Percentiles rank a stretch among this genome's conserved stretches.
phyloP scores from a whole-genome alignment of 2,113 vertebrate species.

The Propithecus coquereli region DNA sequence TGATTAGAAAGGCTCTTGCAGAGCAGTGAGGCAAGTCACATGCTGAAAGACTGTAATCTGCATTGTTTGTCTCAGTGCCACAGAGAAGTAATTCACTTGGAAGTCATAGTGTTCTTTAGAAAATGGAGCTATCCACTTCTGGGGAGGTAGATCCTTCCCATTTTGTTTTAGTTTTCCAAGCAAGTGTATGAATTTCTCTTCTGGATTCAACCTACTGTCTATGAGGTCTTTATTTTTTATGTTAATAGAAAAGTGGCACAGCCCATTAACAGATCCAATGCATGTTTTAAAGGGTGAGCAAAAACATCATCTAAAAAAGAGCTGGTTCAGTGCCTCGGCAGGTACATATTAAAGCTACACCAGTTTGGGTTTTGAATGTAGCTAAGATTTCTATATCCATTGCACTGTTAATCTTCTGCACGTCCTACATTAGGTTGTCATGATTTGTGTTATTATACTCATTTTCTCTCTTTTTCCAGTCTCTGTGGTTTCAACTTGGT shows the following conservation, averaged over 20 bases:
- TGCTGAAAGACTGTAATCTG: not conserved
- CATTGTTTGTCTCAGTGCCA: not conserved
- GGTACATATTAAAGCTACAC: not conserved
- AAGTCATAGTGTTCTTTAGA: not conserved
- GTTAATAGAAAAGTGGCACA: not conserved
- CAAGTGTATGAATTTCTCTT: not conserved
- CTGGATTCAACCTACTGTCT: not conserved
- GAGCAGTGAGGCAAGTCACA: not conserved
- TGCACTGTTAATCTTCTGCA: constrained; percentile 33
- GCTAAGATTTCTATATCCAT: not conserved
- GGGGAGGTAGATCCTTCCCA: not conserved
- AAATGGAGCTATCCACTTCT: not conserved
- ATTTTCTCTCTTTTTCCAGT: not conserved
- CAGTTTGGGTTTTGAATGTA: not conserved
- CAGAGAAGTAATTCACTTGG: not conserved
- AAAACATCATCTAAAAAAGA: not conserved
- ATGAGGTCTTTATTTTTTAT: not conserved
- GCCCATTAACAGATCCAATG: not conserved
- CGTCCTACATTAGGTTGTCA: not conserved
- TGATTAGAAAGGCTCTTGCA: not conserved
- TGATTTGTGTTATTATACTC: not conserved
- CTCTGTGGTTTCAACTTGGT: not conserved
- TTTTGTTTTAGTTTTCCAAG: not conserved
- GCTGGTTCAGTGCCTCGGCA: not conserved
- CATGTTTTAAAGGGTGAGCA: not conserved